Percentiles rank a stretch among this genome's conserved stretches.
phyloP scores from a whole-genome alignment of 2,888 invertebrate species.

The Sphaerophoria rueppellii region DNA sequence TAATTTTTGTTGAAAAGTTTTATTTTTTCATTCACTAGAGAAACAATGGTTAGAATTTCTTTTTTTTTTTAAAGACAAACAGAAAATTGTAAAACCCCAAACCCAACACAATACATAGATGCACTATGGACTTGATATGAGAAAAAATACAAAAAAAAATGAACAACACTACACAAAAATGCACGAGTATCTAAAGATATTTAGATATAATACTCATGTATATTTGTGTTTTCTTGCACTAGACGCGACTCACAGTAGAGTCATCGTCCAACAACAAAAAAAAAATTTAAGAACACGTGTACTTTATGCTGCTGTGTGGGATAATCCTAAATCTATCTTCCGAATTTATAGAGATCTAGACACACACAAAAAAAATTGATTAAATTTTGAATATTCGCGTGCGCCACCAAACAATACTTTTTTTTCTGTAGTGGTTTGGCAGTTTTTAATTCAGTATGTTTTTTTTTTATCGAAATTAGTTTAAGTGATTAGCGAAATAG shows the following conservation, averaged over 20 bases:
- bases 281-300: conserved; percentile 59
- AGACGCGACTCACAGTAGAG: conserved; percentile 14
- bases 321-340: conserved; percentile 38
- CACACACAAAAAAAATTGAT: conserved; percentile 19
- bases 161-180: conserved; percentile 49
- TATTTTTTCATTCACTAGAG: conserved; percentile 39
- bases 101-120: conserved; percentile 53
- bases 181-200: conserved; percentile 46
- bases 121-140: conserved; percentile 53
- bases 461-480: not conserved
- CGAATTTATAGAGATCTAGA: not conserved
- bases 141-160: conserved; percentile 17
- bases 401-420: not conserved
- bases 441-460: conserved; percentile 18
- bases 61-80: not conserved
- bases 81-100: conserved; percentile 36
- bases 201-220: conserved; percentile 66
- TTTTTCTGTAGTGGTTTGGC: not conserved
- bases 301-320: conserved; percentile 34
- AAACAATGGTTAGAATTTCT: conserved; percentile 5
- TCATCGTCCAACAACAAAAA: conserved; percentile 7
- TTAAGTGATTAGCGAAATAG: conserved; percentile 18
- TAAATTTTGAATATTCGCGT: conserved; percentile 9
- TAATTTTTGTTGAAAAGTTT: conserved; percentile 23
- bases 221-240: conserved; percentile 55